These are phyloP conservation scores for Polymixis lichenea DNA, from an alignment of 2,888 invertebrate species.

Conservation along the genomic window DNA sequence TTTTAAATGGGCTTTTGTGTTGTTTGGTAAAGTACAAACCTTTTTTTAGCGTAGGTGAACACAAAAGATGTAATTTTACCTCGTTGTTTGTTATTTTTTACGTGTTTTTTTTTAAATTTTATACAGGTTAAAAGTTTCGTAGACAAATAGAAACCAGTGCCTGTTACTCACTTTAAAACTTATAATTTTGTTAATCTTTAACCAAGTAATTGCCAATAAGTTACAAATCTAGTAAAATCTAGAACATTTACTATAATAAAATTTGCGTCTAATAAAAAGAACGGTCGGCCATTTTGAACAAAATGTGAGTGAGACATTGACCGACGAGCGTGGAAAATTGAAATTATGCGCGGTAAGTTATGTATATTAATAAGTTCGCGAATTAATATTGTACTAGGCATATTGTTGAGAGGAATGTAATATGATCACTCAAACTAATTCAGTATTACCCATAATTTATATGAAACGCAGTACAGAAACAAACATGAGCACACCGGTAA, in stretches of 20 bases:
- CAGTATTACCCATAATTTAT: background rate
- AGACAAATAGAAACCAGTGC: background rate
- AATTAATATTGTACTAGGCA: background rate
- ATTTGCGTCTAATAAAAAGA: conserved; percentile 40
- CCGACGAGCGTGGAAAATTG: conserved; percentile 64
- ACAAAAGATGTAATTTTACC: conserved; percentile 61
- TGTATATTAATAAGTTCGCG: conserved; percentile 16
- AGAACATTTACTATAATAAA: conserved; percentile 15
- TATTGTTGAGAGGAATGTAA: background rate
- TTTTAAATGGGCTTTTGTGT: conserved; percentile 70
- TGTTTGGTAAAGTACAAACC: conserved; percentile 65
- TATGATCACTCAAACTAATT: background rate
- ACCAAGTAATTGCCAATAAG: background rate
- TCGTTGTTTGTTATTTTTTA: conserved; percentile 31
- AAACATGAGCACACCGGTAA: background rate
- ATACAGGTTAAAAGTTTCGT: conserved; percentile 11
- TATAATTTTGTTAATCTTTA: background rate
- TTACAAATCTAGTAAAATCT: background rate
- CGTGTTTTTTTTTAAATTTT: conserved; percentile 16
- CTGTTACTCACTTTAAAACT: background rate
- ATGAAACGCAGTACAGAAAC: background rate
- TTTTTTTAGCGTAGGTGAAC: conserved; percentile 33
- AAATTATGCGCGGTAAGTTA: conserved; percentile 40
- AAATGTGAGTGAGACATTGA: conserved; percentile 58
- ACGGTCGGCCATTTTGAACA: conserved; percentile 48